A percentile compares a stretch with the other conserved stretches of the same genome.
phyloP scores from a whole-genome alignment of 2,888 invertebrate species.

The Leptopilina myrica region DNA sequence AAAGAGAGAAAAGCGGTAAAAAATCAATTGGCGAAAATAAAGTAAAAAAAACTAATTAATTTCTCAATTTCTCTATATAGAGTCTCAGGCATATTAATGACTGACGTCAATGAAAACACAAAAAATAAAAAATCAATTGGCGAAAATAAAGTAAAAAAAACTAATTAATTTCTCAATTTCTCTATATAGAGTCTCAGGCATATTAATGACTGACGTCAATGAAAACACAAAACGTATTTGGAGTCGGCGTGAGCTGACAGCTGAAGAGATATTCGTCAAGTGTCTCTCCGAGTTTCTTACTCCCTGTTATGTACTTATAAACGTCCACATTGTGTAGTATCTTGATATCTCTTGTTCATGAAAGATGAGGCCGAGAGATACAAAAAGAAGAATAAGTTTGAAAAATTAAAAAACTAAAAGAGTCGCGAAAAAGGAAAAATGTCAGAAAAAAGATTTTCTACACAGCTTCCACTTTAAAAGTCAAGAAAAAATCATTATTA shows the following conservation, averaged over 20 bases:
- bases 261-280: slow-evolving; percentile 44
- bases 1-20: too few species aligned
- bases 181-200: neutral
- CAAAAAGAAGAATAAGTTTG: too few species aligned
- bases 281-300: slow-evolving; percentile 10
- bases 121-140: neutral
- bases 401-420: too few species aligned
- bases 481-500: too few species aligned
- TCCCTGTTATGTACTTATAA: slow-evolving; percentile 16
- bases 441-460: too few species aligned
- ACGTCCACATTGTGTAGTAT: slow-evolving; percentile 12
- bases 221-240: slow-evolving; percentile 34
- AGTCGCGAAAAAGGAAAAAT: too few species aligned
- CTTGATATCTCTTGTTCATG: slow-evolving; percentile 26
- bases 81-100: neutral
- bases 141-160: too few species aligned
- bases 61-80: slow-evolving; percentile 10
- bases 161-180: neutral
- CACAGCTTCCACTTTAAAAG: too few species aligned
- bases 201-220: neutral
- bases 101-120: neutral
- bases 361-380: too few species aligned
- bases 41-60: too few species aligned
- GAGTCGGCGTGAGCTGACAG: slow-evolving; percentile 47
- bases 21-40: too few species aligned